A percentile compares a stretch with the other conserved stretches of the same genome.
Conservation (phyloP, 2,113 vertebrate species). For the Scophthalmus maximus region DNA sequence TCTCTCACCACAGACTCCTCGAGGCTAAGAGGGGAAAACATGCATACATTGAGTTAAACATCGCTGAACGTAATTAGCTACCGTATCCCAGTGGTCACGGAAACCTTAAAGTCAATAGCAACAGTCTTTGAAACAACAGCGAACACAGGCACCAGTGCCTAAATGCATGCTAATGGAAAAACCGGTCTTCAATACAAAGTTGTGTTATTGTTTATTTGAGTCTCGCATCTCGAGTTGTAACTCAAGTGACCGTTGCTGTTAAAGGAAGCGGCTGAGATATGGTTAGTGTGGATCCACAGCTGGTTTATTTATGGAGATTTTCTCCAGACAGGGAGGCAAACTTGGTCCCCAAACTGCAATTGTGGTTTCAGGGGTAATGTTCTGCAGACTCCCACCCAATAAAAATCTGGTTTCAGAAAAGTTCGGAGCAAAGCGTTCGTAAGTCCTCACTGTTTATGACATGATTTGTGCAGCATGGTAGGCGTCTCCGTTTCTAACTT, state of each 20-base stretch:
- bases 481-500: slow-evolving; percentile 47
- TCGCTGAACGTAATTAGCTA: slow-evolving; percentile 76
- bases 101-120: slow-evolving; percentile 73
- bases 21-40: slow-evolving; percentile 72
- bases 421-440: slow-evolving; percentile 47
- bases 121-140: slow-evolving; percentile 66
- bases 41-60: slow-evolving; percentile 79
- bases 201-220: slow-evolving; percentile 17
- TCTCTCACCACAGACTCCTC: slow-evolving; percentile 75
- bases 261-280: slow-evolving; percentile 12
- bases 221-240: slow-evolving; percentile 20
- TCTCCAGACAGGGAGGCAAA: slow-evolving; percentile 46
- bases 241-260: slow-evolving; percentile 10
- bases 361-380: slow-evolving; percentile 63
- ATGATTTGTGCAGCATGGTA: slow-evolving; percentile 55
- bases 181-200: slow-evolving; percentile 15
- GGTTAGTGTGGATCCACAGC: slow-evolving; percentile 21
- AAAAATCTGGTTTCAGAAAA: slow-evolving; percentile 51
- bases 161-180: slow-evolving; percentile 29
- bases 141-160: slow-evolving; percentile 25
- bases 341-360: slow-evolving; percentile 34
- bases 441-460: slow-evolving; percentile 62
- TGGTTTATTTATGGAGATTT: slow-evolving; percentile 30
- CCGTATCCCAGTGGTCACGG: slow-evolving; percentile 77
- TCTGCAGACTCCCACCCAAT: slow-evolving; percentile 50